Percentiles rank a stretch among this genome's conserved stretches.
Evolutionary conservation across 2,888 invertebrate species (phyloP).

Genomic region (Ecliptopera silaceata): DNA sequence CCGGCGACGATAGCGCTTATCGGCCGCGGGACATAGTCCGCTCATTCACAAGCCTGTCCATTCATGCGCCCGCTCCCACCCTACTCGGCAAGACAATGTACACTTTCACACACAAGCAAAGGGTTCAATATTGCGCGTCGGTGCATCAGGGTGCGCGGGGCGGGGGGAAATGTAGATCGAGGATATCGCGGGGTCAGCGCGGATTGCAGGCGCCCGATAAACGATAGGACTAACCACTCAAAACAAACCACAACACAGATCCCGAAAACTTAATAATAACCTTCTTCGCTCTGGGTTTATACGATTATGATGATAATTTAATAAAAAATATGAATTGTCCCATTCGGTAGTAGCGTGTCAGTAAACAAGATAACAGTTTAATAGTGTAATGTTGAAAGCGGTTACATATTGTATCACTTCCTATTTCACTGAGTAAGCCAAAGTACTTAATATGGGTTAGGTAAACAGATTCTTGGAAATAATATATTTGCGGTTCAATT

Average conservation of each 20-base stretch:
- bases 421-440: conserved; percentile 39
- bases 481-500: conserved; percentile 14
- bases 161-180: conserved; percentile 68
- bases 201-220: conserved; percentile 81
- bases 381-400: conserved; percentile 53
- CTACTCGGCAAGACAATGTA: conserved; percentile 46
- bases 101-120: conserved; percentile 54
- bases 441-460: conserved; percentile 35
- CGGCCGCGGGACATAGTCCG: conserved; percentile 79
- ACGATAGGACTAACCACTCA: conserved; percentile 61
- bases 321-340: conserved; percentile 51
- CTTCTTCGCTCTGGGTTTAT: conserved; percentile 33
- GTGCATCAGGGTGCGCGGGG: conserved; percentile 20
- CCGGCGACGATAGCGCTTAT: conserved; percentile 77
- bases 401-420: conserved; percentile 51
- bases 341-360: conserved; percentile 64
- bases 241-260: conserved; percentile 31
- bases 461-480: conserved; percentile 32
- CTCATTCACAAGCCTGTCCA: conserved; percentile 80
- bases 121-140: conserved; percentile 53
- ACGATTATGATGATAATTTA: conserved; percentile 51
- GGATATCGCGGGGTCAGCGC: conserved; percentile 82
- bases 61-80: conserved; percentile 70
- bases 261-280: conserved; percentile 14
- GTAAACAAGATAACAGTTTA: conserved; percentile 64